Base-by-base conservation (phyloP, 2,113 vertebrate genomes). In the Empidonax traillii region DNA sequence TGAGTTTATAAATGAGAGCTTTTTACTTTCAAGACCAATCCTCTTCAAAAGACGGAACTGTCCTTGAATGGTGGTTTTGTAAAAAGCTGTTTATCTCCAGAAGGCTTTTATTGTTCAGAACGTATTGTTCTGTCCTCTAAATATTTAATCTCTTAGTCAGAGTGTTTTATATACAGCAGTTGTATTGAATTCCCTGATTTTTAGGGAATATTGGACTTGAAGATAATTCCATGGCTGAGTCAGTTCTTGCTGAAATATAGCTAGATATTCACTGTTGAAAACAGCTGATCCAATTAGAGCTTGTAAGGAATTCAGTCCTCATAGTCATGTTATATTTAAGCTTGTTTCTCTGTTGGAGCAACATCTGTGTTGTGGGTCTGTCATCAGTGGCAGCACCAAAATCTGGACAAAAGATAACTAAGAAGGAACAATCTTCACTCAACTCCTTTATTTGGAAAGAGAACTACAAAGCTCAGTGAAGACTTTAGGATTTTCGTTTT, bases 1-100 rank as follows among this genome's bases (percentile, higher is more conserved):
- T 90, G 71, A 88, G 67, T 96, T 95, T 89, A 74, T 90, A 95
- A 79, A 92, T 83, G 85, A 93, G 28, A 90, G 84, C 67, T 53
- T 90, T 94, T 93, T 78, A 74, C 68, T 94, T 96, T 93, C 59
- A 93, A 74, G 72, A 92, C 43, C 63, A 88, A 16, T 96, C 37
- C 63, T 90, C 46, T 92, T 90, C 92, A 92, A 85, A 92, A 84
- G 72, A 55, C 62, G 14, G 75, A 90, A 67, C 55, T 5, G 3
- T 90, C 72, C 68, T 92, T 95, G 83, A 88, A 88, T 86, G 43
- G 75, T 88, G 51, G 72, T 56, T 80, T 88, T 85, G 27, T 91
- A 74, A 74, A 95, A 73, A 93, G 31, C 41, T 12, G 12, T 69
- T 73, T 94, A 51, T 94, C 63, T 94, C 30, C 52, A 73, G 61